Base-by-base conservation (phyloP, 2,888 invertebrate genomes). In the Hypsopygia costalis region DNA sequence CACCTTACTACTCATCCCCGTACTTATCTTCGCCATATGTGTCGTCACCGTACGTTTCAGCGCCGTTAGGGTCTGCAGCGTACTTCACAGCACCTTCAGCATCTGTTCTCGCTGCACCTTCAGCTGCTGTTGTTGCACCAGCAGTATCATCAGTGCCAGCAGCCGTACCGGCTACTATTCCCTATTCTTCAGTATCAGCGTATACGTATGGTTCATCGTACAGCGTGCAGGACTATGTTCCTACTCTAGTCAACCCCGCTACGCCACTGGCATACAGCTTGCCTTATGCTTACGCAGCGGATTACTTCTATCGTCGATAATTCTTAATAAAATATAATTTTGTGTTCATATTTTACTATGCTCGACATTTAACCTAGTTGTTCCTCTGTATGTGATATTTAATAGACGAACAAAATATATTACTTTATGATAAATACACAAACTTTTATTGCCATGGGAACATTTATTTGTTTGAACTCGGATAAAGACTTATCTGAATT, bases 171-270 rank as follows among this genome's bases (percentile, higher is more conserved):
- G 46, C 55, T 3, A 38, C 54, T 4, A 21, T 51, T 4, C 61
- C 63, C 1, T 48, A 49, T 25, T 54, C 69, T 2, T 51, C 68
- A 7, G 46, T 69, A 0, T 64, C 76, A 3, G 64, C 70, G 3
- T 77, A 75, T 46, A 51, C 65, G 0, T 79, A 73, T 43, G 66
- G 74, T 1, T 60, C 67, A 3, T 38, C 64, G 2, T 69, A 69
- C 36, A 67, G 46, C 11, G 50, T 71, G 8, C 72, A 73, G 31
- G 74, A 75, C 34, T 54, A 58, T 31, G 20, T 44, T 6, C 30
- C 58, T 0, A 43, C 65, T 4, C 44, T 63, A 0, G 58, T 60
- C 7, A 64, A 53, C 36, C 41, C 69, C 2, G 57, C 66, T 8
- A 39, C 56, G 1, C 50, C 57, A 25, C 39, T 66, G 2, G 52